phyloP scores from a whole-genome alignment of 2,113 vertebrate genomes.

The Xenus cinereus region DNA sequence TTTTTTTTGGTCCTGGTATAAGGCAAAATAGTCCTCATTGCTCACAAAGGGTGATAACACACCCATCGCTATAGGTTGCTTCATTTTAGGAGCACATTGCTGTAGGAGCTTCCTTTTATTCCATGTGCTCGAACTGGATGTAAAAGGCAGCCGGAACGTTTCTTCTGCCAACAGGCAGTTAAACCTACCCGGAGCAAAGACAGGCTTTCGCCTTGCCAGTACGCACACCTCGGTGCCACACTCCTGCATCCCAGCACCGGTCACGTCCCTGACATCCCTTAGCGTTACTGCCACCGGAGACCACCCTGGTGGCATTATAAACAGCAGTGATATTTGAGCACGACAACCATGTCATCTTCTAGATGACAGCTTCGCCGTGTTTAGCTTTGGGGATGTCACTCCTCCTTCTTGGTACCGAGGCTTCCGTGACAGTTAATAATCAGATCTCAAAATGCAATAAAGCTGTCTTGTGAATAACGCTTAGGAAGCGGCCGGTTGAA shows the following conservation, averaged over 20 bases:
- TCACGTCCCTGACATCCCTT: neutral
- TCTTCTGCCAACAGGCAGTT: neutral
- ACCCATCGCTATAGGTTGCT: neutral
- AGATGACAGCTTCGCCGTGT: neutral
- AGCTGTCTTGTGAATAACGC: neutral
- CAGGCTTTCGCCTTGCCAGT: neutral
- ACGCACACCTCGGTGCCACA: accelerated
- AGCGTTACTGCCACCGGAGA: accelerated
- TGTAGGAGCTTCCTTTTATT: neutral
- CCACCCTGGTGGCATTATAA: neutral
- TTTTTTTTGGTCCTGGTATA: neutral
- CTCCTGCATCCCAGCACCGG: neutral
- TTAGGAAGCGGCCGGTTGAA: neutral
- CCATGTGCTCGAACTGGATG: accelerated
- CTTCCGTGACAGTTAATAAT: neutral
- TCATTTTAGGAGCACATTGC: no score
- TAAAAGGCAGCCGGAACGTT: neutral
- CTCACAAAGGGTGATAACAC: neutral
- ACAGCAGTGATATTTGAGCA: neutral
- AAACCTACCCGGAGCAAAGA: accelerated
- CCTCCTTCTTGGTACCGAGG: neutral
- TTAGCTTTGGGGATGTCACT: neutral
- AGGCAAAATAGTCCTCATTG: neutral
- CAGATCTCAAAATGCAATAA: neutral
- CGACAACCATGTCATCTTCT: neutral